Base-by-base conservation (phyloP, 2,113 vertebrate genomes). In the Sterna hirundo region DNA sequence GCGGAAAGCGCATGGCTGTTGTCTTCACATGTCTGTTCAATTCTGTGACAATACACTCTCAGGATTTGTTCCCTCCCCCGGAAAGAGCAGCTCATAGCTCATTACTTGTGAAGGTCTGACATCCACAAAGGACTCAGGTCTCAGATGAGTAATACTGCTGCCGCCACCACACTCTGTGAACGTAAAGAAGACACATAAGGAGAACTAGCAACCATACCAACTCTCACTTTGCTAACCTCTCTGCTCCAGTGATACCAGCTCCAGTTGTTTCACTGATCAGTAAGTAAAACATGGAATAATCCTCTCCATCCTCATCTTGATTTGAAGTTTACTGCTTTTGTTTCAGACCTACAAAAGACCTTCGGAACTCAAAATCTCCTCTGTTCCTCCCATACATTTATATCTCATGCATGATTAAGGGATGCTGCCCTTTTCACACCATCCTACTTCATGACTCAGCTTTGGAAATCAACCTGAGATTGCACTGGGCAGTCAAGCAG, bases 1-100 rank as follows among this genome's bases (percentile, higher is more conserved):
- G 7, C 29, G 40, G 47, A 38, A 72, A 23, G 29, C 16, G 2
- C 16, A 49, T 7, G 17, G 3, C 52, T 44, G 1, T 3, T 30
- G 42, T 11, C 77, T 65, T 49, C 85, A 30, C 36, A 17, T 10
- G 5, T 11, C 62, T 11, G 0, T 11, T 36, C 42, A 34, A 0
- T 46, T 51, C 72, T 52, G 58, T 20, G 36, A 19, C 0, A 1
- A 23, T 7, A n/a, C 15, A 11, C 1, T 3, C 17, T 7, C 54
- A 26, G 44, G 44, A 32, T 47, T 44, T 69, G 25, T 14, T 74
- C 40, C 44, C 20, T 77, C 1, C 55, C n/a, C 11, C 27, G 71
- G 38, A 10, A 57, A 46, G 15, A 42, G 13, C n/a, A 55, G 57
- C 52, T 76, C 58, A 7, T 2, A 32, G 3, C 21, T 57, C 32